These are phyloP conservation scores for Ursus arctos DNA, from an alignment of 2,113 vertebrate genomes.

Conservation along the genomic window DNA sequence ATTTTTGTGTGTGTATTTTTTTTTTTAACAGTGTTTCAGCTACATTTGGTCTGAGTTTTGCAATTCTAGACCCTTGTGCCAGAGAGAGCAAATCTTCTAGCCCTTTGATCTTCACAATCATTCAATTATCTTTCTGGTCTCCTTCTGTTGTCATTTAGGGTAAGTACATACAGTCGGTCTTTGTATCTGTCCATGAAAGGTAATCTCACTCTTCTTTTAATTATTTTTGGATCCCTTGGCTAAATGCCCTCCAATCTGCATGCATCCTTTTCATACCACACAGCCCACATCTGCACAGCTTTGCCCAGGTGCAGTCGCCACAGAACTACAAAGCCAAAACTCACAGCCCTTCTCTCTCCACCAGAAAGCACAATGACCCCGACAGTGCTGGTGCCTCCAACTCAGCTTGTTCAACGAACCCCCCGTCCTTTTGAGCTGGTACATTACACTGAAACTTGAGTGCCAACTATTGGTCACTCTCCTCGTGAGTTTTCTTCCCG, in stretches of 20 bases:
- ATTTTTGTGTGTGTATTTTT: neutral
- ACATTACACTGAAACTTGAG: neutral
- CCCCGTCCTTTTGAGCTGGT: neutral
- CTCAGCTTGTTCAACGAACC: fast-evolving
- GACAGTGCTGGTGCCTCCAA: neutral
- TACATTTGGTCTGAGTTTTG: slow-evolving; percentile 42
- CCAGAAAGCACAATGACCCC: fast-evolving
- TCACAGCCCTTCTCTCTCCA: neutral
- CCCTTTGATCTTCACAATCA: slow-evolving; percentile 58
- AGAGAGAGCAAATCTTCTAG: slow-evolving; percentile 49
- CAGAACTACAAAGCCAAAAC: neutral
- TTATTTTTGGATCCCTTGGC: slow-evolving; percentile 7
- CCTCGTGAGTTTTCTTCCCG: neutral
- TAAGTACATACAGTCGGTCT: slow-evolving; percentile 9
- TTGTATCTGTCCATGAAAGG: slow-evolving; percentile 45
- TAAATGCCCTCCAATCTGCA: neutral
- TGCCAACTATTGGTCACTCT: neutral
- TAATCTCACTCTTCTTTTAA: slow-evolving; percentile 35
- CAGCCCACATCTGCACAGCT: neutral
- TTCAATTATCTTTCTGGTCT: slow-evolving; percentile 61
- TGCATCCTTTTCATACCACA: neutral
- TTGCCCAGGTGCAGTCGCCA: neutral
- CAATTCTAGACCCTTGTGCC: slow-evolving; percentile 56
- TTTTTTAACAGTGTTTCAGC: neutral
- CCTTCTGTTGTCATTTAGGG: slow-evolving; percentile 64